Base-by-base conservation (phyloP, 2,797 vertebrate species). In the Sebastes reedi region DNA sequence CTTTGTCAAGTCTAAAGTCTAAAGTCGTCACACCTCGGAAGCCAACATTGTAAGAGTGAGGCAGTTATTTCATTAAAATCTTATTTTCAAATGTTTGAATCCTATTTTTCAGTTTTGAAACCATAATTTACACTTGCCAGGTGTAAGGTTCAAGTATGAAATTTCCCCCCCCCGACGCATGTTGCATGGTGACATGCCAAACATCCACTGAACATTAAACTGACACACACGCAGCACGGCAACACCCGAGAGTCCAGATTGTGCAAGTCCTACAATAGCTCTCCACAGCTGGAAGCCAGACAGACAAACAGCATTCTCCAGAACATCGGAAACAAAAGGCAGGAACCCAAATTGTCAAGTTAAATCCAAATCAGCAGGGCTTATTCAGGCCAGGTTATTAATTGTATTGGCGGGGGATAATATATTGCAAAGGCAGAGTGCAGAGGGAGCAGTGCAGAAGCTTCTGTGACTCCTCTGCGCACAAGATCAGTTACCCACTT, bases 401-500 rank as follows among this genome's bases (percentile, higher is more conserved):
- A 64, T 67, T 64, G 24, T 56, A 64, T n/a, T 64, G 22, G 34
- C 30, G 42, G 42, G 29, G 30, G 52, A 82, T 24, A 42, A 46
- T 34, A 42, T 61, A 24, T 69, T 73, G 54, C 14, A 55, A 54
- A 7, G 24, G 56, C 18, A 42, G n/a, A 54, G 59, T 71, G 52
- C 9, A 60, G 61, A 68, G 27, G 61, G 39, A 84, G 61, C 3
- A 10, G n/a, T 32, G 46, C 42, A 55, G 22, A n/a, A 72, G 67
- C 55, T 59, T 67, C 24, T 66, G 30, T 72, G 61, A 66, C n/a
- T 76, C 13, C 7, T 55, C 25, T 72, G 24, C 4, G 36, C 2
- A 50, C 56, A 36, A 66, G 42, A 67, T 72, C n/a, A 72, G 60
- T 68, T 72, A 66, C 32, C 30, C 36, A 39, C 29, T 65, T 66